Evolutionary conservation across 2,797 vertebrate species (phyloP).

Genomic region (Salarias fasciatus): DNA sequence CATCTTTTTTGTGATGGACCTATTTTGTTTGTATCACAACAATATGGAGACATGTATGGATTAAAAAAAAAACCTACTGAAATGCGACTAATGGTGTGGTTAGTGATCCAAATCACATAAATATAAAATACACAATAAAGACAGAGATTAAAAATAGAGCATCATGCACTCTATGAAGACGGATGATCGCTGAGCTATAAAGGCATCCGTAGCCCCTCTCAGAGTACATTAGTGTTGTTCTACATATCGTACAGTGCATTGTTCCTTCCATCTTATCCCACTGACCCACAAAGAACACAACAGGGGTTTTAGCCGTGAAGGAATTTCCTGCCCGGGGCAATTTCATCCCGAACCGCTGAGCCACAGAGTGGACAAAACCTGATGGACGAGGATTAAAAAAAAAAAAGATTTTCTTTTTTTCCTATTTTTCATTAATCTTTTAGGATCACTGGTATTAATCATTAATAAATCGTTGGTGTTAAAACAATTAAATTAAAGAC

Average conservation of each 20-base stretch:
- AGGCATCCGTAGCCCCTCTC: conserved; percentile 40
- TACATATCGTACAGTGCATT: conserved; percentile 51
- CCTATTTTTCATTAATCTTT: not conserved
- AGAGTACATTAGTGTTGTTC: conserved; percentile 70
- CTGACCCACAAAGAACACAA: conserved; percentile 64
- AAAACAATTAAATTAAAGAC: not conserved
- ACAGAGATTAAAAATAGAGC: conserved; percentile 5
- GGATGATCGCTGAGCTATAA: conserved; percentile 37
- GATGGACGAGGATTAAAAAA: conserved; percentile 1
- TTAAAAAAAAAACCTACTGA: too few species aligned
- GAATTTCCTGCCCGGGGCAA: conserved; percentile 41
- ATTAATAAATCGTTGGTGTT: not conserved
- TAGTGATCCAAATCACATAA: not conserved
- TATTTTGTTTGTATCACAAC: too few species aligned
- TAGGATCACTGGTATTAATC: not conserved
- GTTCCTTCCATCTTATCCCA: conserved; percentile 64
- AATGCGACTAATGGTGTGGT: too few species aligned
- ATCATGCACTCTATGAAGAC: conserved; percentile 11
- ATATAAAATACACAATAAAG: not conserved
- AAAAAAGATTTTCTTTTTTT: too few species aligned
- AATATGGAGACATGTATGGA: too few species aligned
- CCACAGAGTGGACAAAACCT: conserved; percentile 18
- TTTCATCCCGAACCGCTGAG: conserved; percentile 15
- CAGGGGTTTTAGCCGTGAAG: conserved; percentile 23
- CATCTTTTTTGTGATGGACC: too few species aligned